These are phyloP conservation scores for Gymnodraco acuticeps DNA, from an alignment of 2,797 vertebrate genomes.

Conservation along the genomic window DNA sequence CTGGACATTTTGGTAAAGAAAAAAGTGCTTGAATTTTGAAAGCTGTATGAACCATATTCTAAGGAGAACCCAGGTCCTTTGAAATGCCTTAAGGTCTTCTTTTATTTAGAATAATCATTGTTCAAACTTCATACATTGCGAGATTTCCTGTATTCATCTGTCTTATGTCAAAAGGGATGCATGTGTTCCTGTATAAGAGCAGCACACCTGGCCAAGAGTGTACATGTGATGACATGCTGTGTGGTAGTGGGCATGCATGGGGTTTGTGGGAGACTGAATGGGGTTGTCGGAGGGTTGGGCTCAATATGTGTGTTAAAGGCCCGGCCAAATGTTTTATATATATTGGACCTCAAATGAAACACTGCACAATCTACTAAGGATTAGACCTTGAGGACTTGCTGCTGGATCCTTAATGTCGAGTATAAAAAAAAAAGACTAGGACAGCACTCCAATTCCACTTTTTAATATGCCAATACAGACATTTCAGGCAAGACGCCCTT, in stretches of 20 bases:
- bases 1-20: too few relatives aligned
- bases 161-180: not conserved
- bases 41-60: too few relatives aligned
- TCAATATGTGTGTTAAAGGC: not conserved
- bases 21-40: too few relatives aligned
- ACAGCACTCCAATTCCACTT: not conserved
- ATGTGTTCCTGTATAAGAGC: not conserved
- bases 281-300: not conserved
- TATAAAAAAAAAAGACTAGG: not conserved
- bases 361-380: not conserved
- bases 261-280: not conserved
- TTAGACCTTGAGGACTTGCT: not conserved
- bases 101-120: not conserved
- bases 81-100: not conserved
- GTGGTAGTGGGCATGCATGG: not conserved
- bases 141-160: conserved; percentile 2
- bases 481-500: not conserved
- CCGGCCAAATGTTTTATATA: not conserved
- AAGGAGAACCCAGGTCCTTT: not conserved
- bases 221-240: not conserved
- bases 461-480: not conserved
- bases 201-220: not conserved
- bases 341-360: not conserved
- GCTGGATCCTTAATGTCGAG: not conserved
- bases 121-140: not conserved